A percentile compares a stretch with the other conserved stretches of the same genome.
Evolutionary conservation across 2,888 invertebrate genomes (phyloP).

Genomic region (Melieria omissa): DNA sequence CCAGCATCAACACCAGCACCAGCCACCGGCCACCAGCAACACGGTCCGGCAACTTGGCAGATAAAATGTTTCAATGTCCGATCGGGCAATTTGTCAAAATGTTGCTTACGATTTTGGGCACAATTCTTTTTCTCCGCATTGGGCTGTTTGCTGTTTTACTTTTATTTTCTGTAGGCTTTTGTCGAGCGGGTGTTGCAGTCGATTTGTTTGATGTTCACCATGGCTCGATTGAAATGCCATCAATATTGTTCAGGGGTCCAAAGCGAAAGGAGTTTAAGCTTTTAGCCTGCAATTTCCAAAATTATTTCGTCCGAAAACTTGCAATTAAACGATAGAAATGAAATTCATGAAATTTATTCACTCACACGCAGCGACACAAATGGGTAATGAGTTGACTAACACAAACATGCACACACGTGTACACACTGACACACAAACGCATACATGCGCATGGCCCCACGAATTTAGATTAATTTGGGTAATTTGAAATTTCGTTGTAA

Average conservation of each 20-base stretch:
- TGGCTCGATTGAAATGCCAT: too few relatives aligned
- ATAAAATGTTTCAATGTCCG: slow-evolving; percentile 65
- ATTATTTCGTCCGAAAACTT: too few relatives aligned
- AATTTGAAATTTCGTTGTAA: slow-evolving; percentile 61
- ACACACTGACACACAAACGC: too few relatives aligned
- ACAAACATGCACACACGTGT: too few relatives aligned
- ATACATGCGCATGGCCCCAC: not conserved
- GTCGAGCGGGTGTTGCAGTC: not conserved
- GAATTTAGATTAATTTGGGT: slow-evolving; percentile 60
- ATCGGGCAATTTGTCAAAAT: slow-evolving; percentile 63
- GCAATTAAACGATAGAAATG: too few relatives aligned
- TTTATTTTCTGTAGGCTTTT: not conserved
- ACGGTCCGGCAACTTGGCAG: slow-evolving; percentile 55
- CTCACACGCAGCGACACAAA: too few relatives aligned
- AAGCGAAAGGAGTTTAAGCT: too few relatives aligned
- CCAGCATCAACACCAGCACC: not conserved
- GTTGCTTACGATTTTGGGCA: slow-evolving; percentile 29
- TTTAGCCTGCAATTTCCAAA: too few relatives aligned
- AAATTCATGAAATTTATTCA: too few relatives aligned
- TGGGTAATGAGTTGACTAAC: too few relatives aligned
- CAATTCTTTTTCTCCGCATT: not conserved
- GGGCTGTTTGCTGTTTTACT: not conserved
- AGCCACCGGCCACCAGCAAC: slow-evolving; percentile 25
- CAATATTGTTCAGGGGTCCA: too few relatives aligned
- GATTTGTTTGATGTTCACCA: not conserved